Conservation (phyloP, 1,140 invertebrate genomes). For the Bombus cullumanus region DNA sequence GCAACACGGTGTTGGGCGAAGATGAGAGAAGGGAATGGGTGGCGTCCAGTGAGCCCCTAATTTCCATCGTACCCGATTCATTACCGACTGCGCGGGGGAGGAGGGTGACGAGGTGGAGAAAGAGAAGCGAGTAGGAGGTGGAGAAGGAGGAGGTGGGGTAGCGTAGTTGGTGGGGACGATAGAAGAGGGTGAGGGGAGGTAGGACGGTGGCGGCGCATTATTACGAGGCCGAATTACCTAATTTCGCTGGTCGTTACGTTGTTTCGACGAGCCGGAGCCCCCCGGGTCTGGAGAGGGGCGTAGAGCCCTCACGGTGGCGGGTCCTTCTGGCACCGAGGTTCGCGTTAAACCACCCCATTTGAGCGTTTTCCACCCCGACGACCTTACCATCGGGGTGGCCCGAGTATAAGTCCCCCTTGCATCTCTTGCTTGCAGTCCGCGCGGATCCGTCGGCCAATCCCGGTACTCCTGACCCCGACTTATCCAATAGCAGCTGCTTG, state of each 20-base stretch:
- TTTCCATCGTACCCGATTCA: constrained; percentile 71
- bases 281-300: constrained; percentile 58
- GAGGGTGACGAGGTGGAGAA: constrained; percentile 62
- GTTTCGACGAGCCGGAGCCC: constrained; percentile 76
- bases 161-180: not conserved
- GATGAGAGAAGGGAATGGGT: constrained; percentile 40
- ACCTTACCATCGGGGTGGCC: constrained; percentile 79
- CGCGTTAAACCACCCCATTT: constrained; percentile 83
- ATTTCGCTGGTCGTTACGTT: constrained; percentile 82
- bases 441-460: constrained; percentile 73
- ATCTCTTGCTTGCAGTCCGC: constrained; percentile 67
- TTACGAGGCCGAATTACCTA: constrained; percentile 82
- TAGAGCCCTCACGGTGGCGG: constrained; percentile 70
- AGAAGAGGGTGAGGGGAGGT: constrained; percentile 18
- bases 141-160: constrained; percentile 8
- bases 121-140: constrained; percentile 39
- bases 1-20: constrained; percentile 42
- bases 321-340: constrained; percentile 81
- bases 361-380: constrained; percentile 83
- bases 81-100: constrained; percentile 57
- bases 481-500: constrained; percentile 62
- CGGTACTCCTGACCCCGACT: constrained; percentile 29
- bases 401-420: constrained; percentile 75
- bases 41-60: constrained; percentile 68
- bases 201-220: constrained; percentile 76